Evolutionary conservation across 2,888 invertebrate species (phyloP).

Genomic region (Lapara coniferarum): DNA sequence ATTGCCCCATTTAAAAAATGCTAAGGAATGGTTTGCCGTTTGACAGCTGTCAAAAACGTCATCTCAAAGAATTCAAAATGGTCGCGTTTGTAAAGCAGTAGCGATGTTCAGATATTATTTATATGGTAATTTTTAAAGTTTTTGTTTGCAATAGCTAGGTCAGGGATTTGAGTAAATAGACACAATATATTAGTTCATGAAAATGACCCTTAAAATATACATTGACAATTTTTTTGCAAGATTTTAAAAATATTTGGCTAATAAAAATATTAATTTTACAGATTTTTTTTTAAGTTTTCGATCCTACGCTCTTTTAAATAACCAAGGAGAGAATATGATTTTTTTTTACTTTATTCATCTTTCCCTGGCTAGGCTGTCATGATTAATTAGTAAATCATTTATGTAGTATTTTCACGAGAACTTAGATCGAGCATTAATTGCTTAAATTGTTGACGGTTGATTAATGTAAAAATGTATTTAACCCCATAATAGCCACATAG

Average conservation of each 20-base stretch:
- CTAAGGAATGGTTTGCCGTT: not conserved
- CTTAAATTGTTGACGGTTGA: conserved; percentile 72
- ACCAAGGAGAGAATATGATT: no score
- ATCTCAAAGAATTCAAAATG: conserved; percentile 9
- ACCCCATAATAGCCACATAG: conserved; percentile 67
- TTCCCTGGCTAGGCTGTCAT: not conserved
- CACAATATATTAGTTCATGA: no score
- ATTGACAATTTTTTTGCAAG: not conserved
- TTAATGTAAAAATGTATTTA: conserved; percentile 71
- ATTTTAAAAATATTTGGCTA: no score
- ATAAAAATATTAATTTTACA: not conserved
- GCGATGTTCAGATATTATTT: conserved; percentile 14
- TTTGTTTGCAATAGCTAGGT: conserved; percentile 30
- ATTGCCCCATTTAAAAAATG: conserved; percentile 3
- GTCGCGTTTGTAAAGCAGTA: conserved; percentile 19
- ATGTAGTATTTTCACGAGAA: conserved; percentile 7
- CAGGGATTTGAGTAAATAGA: no score
- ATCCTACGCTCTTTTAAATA: no score
- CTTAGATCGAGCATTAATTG: not conserved
- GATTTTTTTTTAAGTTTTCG: no score
- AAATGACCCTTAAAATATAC: not conserved
- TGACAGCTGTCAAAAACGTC: conserved; percentile 11
- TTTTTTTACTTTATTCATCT: no score
- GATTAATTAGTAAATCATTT: not conserved
- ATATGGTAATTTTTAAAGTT: conserved; percentile 39